Evolutionary conservation across 2,797 vertebrate species (phyloP), one percentile per base, ranked within the genome.

Genomic region (Morelia viridis): DNA sequence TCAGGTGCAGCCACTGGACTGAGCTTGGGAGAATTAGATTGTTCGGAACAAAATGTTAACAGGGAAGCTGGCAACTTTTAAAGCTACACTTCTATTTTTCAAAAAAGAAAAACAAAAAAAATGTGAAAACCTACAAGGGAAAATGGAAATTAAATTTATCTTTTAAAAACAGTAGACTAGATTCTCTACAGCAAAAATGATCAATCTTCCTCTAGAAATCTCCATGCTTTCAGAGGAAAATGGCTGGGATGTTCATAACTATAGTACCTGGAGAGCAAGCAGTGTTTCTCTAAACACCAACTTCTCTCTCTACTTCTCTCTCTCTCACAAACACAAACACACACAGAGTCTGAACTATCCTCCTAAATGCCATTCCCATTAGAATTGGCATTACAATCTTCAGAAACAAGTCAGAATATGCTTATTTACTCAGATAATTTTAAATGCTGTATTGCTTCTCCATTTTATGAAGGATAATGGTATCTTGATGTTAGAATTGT

Each of bases 21-120:
- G 64, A 94, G 12, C 86, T 88, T 26, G 0, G 6, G 3, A 83
- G 85, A 90, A 64, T 85, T 83, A n/a, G 92, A 71, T 35, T 80
- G 4, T 85, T 1, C 2, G 83, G 50, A 71, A 62, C 46, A 94
- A 95, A 94, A 92, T 13, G 85, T 4, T 31, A 62, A 19, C 93
- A 46, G 87, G 65, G 22, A 46, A 53, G 0, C 28, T 86, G 22
- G 57, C n/a, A 65, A 85, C 62, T 90, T 91, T 89, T 89, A 89
- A 91, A 68, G 62, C 3, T 93, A 64, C 24, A 28, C 31, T 88
- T 94, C 92, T 65, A 61, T 94, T 87, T 85, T 86, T 22, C 22
- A 88, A 58, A 92, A 10, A 91, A 68, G 31, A 62, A 93, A 71
- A 68, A 11, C 24, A 83, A 26, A 35, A 94, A 96, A 92, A 53